phyloP scores from a whole-genome alignment of 1,140 invertebrate species.

The Coptotermes formosanus region DNA sequence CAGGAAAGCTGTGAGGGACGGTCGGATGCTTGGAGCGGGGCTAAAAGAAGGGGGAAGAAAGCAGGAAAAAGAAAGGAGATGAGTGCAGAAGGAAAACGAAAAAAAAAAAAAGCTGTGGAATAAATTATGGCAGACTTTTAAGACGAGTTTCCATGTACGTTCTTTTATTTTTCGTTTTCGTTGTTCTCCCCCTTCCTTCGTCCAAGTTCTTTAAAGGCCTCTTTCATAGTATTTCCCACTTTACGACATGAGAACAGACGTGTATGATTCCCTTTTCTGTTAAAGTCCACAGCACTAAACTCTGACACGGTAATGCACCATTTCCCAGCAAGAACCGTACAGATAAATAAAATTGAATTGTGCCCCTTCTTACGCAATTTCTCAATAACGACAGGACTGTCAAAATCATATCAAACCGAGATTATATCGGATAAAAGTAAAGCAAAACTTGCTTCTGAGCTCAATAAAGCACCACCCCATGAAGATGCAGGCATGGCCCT shows the following conservation, averaged over 20 bases:
- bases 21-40: background rate
- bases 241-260: background rate
- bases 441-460: too few species aligned
- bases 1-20: background rate
- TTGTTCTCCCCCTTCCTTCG: background rate
- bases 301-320: background rate
- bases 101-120: background rate
- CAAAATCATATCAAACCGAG: too few species aligned
- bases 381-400: too few species aligned
- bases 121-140: slow-evolving; percentile 20
- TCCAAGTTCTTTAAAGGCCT: background rate
- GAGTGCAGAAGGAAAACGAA: background rate
- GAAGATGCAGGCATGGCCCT: too few species aligned
- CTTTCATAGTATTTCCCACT: background rate
- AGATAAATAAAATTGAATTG: background rate
- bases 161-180: background rate
- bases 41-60: background rate
- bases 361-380: background rate
- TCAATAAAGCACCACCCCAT: too few species aligned
- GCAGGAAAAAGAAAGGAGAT: background rate
- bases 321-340: background rate
- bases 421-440: too few species aligned
- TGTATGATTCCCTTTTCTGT: background rate
- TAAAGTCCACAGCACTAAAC: background rate
- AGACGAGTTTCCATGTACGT: background rate